A percentile compares a stretch with the other conserved stretches of the same genome.
These are phyloP conservation scores for Helicorthomorpha holstii DNA, from an alignment of 1,140 invertebrate genomes.

Conservation along the genomic window DNA sequence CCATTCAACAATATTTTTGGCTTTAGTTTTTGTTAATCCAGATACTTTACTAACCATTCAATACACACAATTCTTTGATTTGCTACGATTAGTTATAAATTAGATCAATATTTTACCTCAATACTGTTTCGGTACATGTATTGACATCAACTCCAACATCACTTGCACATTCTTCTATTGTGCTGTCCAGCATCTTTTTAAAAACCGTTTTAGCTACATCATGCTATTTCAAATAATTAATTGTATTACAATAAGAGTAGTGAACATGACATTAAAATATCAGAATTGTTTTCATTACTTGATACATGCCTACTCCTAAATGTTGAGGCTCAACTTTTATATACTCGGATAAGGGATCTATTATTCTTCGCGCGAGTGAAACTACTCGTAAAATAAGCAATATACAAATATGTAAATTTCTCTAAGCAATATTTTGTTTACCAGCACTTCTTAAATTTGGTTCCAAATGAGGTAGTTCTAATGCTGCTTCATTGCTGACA, in stretches of 20 bases:
- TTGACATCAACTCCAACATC: slow-evolving; percentile 84
- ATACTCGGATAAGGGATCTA: slow-evolving; percentile 75
- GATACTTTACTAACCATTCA: slow-evolving; percentile 44
- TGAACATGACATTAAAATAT: background rate
- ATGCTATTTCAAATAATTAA: slow-evolving; percentile 38
- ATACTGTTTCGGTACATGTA: slow-evolving; percentile 54
- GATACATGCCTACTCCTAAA: slow-evolving; percentile 74
- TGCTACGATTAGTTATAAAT: background rate
- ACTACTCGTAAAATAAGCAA: slow-evolving; percentile 28
- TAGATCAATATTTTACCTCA: slow-evolving; percentile 36
- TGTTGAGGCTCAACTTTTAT: slow-evolving; percentile 85
- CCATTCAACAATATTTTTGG: slow-evolving; percentile 57
- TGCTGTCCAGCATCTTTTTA: slow-evolving; percentile 48
- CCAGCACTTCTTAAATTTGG: slow-evolving; percentile 56
- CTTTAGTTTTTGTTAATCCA: slow-evolving; percentile 52
- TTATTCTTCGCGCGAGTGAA: slow-evolving; percentile 66
- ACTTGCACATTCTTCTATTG: slow-evolving; percentile 60
- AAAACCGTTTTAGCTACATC: slow-evolving; percentile 63
- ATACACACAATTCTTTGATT: background rate
- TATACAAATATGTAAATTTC: slow-evolving; percentile 3
- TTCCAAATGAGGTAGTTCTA: slow-evolving; percentile 68
- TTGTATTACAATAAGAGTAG: background rate
- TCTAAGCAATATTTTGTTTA: slow-evolving; percentile 22
- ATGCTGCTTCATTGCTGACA: slow-evolving; percentile 56
- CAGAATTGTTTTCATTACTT: slow-evolving; percentile 18